A percentile compares a stretch with the other conserved stretches of the same genome.
Evolutionary conservation across 2,113 vertebrate species (phyloP).

Genomic region (Callopanchax toddi): DNA sequence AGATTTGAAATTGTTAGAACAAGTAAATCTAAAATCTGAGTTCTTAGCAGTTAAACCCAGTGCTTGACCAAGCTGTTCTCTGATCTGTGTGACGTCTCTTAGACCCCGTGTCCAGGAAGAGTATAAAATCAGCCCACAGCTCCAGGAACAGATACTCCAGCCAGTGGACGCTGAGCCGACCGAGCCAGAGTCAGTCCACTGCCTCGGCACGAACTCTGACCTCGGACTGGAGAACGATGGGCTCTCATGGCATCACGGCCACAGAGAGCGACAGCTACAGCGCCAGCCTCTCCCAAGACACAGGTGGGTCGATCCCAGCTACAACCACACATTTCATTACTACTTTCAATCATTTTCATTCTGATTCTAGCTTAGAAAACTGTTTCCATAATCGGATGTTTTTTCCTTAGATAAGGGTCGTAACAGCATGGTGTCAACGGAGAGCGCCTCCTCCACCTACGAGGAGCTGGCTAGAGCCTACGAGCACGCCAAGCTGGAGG

Average conservation of each 20-base stretch:
- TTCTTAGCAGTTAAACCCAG: too few species aligned
- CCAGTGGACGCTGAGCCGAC: slow-evolving; percentile 95
- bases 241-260: slow-evolving; percentile 95
- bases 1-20: too few species aligned
- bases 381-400: neutral
- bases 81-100: slow-evolving; percentile 29
- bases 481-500: slow-evolving; percentile 95
- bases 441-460: slow-evolving; percentile 95
- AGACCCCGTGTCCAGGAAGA: slow-evolving; percentile 98
- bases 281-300: slow-evolving; percentile 96
- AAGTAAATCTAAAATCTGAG: neutral
- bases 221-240: slow-evolving; percentile 96
- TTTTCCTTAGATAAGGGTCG: slow-evolving; percentile 88
- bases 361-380: too few species aligned
- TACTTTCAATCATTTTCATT: too few species aligned
- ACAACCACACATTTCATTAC: too few species aligned
- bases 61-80: slow-evolving; percentile 1
- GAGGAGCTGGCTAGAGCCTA: slow-evolving; percentile 96
- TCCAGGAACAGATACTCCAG: slow-evolving; percentile 97
- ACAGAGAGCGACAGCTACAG: slow-evolving; percentile 99
- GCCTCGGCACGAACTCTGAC: slow-evolving; percentile 93
- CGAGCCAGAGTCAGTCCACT: slow-evolving; percentile 90
- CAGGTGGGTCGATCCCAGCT: slow-evolving; percentile 76
- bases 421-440: slow-evolving; percentile 98
- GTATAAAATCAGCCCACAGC: slow-evolving; percentile 94